Percentiles rank a stretch among this genome's conserved stretches.
These are phyloP conservation scores for Lutraria rhynchaena DNA, from an alignment of 1,140 invertebrate genomes.

Conservation along the genomic window DNA sequence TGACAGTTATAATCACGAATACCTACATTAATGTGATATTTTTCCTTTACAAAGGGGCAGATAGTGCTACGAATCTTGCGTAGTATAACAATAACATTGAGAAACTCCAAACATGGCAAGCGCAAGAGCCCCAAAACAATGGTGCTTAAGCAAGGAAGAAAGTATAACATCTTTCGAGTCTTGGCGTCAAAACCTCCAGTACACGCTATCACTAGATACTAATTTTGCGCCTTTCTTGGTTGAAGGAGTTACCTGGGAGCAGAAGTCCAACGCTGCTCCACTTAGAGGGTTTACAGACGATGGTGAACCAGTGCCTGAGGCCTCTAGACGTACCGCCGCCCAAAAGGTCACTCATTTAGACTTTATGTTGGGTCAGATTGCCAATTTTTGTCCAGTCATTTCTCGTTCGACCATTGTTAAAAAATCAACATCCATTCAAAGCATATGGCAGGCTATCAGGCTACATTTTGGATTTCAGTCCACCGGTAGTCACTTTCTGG, in stretches of 20 bases:
- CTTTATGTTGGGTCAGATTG: slow-evolving; percentile 63
- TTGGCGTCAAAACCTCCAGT: slow-evolving; percentile 55
- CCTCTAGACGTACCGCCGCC: slow-evolving; percentile 4
- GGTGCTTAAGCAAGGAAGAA: slow-evolving; percentile 29
- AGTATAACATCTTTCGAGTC: slow-evolving; percentile 47
- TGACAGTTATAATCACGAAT: not conserved
- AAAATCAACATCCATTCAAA: slow-evolving; percentile 50
- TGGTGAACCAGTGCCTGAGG: slow-evolving; percentile 36
- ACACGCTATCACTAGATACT: slow-evolving; percentile 45
- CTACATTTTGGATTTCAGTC: slow-evolving; percentile 59
- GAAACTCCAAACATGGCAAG: not conserved
- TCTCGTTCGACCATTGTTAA: slow-evolving; percentile 51
- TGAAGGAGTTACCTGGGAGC: slow-evolving; percentile 6
- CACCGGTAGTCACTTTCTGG: slow-evolving; percentile 34
- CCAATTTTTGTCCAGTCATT: slow-evolving; percentile 63
- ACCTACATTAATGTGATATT: no score
- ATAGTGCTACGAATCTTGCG: not conserved
- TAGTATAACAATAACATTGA: not conserved
- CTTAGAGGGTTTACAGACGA: slow-evolving; percentile 44
- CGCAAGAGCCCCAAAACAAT: slow-evolving; percentile 41
- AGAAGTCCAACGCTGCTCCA: slow-evolving; percentile 26
- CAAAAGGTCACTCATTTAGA: slow-evolving; percentile 61
- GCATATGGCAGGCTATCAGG: slow-evolving; percentile 61
- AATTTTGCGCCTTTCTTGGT: slow-evolving; percentile 40
- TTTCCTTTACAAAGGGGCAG: no score